A percentile compares a stretch with the other conserved stretches of the same genome.
Conservation (phyloP, 2,888 invertebrate species). For the Hyposoter dolosus region DNA sequence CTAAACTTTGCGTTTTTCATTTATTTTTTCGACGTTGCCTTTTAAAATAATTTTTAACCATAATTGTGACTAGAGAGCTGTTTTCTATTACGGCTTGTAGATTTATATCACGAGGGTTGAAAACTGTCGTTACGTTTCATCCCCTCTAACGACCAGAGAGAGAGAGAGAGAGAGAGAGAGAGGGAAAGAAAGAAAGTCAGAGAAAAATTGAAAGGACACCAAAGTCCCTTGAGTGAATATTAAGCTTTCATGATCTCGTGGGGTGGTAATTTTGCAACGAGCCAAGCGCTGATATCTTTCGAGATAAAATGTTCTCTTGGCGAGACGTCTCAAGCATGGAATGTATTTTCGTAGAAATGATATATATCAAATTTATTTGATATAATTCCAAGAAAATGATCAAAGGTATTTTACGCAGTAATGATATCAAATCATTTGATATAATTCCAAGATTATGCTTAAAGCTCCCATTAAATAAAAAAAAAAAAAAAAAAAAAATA, state of each 20-base stretch:
- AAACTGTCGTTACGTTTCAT: constrained; percentile 46
- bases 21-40: not conserved
- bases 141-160: not conserved
- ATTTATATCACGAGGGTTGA: constrained; percentile 62
- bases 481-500: not conserved
- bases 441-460: constrained; percentile 11
- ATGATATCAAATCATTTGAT: not conserved
- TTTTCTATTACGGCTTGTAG: constrained; percentile 63
- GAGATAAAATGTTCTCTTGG: constrained; percentile 48
- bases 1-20: not conserved
- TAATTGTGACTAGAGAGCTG: constrained; percentile 23
- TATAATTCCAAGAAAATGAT: constrained; percentile 8
- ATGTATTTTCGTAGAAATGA: not conserved
- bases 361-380: not conserved
- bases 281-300: not conserved
- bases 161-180: constrained; percentile 24
- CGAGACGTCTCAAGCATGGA: constrained; percentile 18
- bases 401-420: not conserved
- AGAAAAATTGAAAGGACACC: constrained; percentile 24
- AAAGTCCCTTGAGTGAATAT: constrained; percentile 42
- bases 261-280: not conserved
- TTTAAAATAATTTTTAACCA: not conserved
- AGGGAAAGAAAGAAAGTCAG: not conserved
- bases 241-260: constrained; percentile 52
- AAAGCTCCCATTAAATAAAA: not conserved